phyloP scores from a whole-genome alignment of 2,113 vertebrate species.

The Spea bombifrons region DNA sequence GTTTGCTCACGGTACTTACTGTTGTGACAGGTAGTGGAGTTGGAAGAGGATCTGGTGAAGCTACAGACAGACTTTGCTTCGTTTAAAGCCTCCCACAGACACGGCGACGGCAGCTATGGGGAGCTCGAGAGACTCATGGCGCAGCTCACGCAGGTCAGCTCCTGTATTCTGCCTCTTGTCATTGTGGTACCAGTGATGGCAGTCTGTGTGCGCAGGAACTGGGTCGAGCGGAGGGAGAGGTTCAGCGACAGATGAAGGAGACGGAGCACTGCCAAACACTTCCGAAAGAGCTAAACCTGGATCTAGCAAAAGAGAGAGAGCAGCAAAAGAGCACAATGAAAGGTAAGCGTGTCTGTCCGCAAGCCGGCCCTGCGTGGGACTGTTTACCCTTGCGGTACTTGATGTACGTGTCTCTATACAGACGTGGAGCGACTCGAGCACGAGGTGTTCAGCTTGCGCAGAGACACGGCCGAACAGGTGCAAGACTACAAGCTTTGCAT shows the following conservation, averaged over 20 bases:
- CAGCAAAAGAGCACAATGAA: constrained; percentile 58
- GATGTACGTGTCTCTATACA: background rate
- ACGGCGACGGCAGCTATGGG: constrained; percentile 57
- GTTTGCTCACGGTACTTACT: background rate
- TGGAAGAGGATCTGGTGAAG: constrained; percentile 59
- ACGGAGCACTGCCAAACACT: constrained; percentile 59
- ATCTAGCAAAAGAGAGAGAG: constrained; percentile 55
- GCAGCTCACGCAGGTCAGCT: constrained; percentile 64
- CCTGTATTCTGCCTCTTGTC: too few relatives aligned
- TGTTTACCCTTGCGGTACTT: background rate
- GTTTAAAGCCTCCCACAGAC: constrained; percentile 63
- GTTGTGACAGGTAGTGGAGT: constrained; percentile 56
- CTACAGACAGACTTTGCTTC: constrained; percentile 63
- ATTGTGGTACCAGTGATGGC: background rate
- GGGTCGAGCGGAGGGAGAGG: constrained; percentile 56
- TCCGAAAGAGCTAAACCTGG: constrained; percentile 58
- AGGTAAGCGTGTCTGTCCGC: constrained; percentile 48
- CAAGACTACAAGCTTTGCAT: constrained; percentile 59
- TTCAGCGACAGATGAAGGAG: constrained; percentile 57
- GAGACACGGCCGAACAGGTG: constrained; percentile 51
- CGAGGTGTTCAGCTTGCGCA: constrained; percentile 54
- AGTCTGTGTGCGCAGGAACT: constrained; percentile 55
- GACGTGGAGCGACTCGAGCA: constrained; percentile 62
- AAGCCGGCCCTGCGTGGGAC: too few relatives aligned
- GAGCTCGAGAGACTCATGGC: constrained; percentile 52